Percentiles rank a stretch among this genome's conserved stretches.
These are phyloP conservation scores for Cherax destructor DNA, from an alignment of 1,140 invertebrate species.

Conservation along the genomic window DNA sequence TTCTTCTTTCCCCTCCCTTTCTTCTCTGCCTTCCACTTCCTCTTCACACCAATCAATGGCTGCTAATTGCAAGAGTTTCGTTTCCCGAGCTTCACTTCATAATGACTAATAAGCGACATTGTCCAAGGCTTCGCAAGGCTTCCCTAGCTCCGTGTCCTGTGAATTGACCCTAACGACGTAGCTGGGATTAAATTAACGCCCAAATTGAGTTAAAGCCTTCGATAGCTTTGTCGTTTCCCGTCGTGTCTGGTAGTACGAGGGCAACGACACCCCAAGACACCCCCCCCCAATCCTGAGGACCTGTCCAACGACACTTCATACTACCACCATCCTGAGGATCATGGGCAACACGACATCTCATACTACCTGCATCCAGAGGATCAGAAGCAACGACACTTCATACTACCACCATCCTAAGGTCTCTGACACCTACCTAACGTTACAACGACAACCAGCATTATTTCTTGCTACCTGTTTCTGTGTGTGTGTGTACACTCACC, in stretches of 20 bases:
- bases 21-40: not conserved
- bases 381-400: too few relatives aligned
- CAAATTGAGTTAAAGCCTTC: constrained; percentile 39
- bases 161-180: constrained; percentile 40
- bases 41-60: not conserved
- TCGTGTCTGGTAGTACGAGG: not conserved
- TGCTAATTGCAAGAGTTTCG: not conserved
- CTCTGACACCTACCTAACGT: too few relatives aligned
- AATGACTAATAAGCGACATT: constrained; percentile 42
- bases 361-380: too few relatives aligned
- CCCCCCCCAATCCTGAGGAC: not conserved
- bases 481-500: too few relatives aligned
- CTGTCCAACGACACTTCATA: not conserved
- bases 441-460: too few relatives aligned
- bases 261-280: too few relatives aligned
- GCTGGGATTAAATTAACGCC: constrained; percentile 28
- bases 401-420: too few relatives aligned
- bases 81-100: constrained; percentile 15
- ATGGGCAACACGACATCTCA: not conserved
- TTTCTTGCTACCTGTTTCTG: too few relatives aligned
- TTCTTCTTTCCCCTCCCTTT: not conserved
- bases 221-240: constrained; percentile 37
- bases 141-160: constrained; percentile 25
- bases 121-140: constrained; percentile 29
- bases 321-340: not conserved